Evolutionary conservation across 2,113 vertebrate genomes (phyloP), one percentile per base, ranked within the genome.

Genomic region (Paedocypris sp.): DNA sequence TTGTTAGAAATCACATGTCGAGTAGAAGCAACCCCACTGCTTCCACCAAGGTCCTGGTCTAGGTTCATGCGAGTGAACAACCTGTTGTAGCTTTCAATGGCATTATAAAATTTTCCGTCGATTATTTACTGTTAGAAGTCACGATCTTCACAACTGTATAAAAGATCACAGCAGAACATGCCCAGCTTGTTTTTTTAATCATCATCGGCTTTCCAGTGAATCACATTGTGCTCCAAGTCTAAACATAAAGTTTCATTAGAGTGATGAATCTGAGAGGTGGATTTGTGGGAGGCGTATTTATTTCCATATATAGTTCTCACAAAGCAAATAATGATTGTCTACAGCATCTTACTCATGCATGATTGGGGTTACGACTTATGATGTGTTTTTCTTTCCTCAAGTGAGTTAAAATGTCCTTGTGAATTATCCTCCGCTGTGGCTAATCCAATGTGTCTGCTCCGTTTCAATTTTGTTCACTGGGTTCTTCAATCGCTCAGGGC

Each of bases 261-360:
- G n/a, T n/a, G n/a, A n/a, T n/a, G n/a, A n/a, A n/a, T 26, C 29
- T 60, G 39, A 50, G 28, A 19, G 25, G 45, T 59, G 53, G 33
- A 60, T 71, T 60, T 54, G 36, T 36, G 60, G 20, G 47, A 64
- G 43, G 32, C 36, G 36, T n/a, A 28, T 52, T 35, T 13, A 47
- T 39, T 25, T 29, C 26, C 41, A 32, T 48, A 64, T 42, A 43
- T 16, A 43, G 38, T 42, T 22, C 4, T 31, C 20, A 2, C 11
- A 38, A 43, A 16, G 2, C 12, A 43, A 13, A 57, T 43, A 43
- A 31, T n/a, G n/a, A n/a, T 9, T 12, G 26, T 57, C 43, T 43
- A 22, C 12, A 31, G 12, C 29, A 8, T 9, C 2, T n/a, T 16
- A 31, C 25, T 20, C 26, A 43, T 4, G 1, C 38, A 13, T 31